phyloP scores from a whole-genome alignment of 2,113 vertebrate species.

The Ameiurus melas region DNA sequence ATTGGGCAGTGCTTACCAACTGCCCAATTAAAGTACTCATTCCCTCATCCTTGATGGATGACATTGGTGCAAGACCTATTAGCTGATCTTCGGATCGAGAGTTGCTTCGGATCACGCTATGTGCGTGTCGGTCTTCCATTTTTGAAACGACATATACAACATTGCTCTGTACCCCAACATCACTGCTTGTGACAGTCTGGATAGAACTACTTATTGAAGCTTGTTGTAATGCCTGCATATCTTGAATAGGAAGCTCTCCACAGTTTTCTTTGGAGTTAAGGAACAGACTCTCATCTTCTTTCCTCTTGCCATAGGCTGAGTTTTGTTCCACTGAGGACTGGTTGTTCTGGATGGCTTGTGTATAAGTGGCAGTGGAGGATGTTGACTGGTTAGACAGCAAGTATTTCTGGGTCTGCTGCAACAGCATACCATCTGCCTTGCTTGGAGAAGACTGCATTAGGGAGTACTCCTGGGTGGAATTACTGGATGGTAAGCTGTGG shows the following conservation, averaged over 20 bases:
- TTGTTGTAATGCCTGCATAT: conserved; percentile 86
- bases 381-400: conserved; percentile 78
- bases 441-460: conserved; percentile 81
- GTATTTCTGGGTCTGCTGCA: conserved; percentile 85
- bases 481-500: conserved; percentile 79
- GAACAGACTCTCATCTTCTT: conserved; percentile 81
- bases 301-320: conserved; percentile 80
- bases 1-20: conserved; percentile 74
- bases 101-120: conserved; percentile 94
- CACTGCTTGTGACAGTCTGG: conserved; percentile 75
- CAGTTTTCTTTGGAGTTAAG: conserved; percentile 76
- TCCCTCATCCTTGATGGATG: conserved; percentile 81
- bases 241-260: conserved; percentile 81
- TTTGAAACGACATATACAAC: conserved; percentile 86
- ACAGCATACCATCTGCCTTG: conserved; percentile 78
- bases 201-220: conserved; percentile 77
- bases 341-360: conserved; percentile 82
- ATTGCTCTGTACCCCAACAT: conserved; percentile 76
- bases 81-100: conserved; percentile 87
- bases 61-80: conserved; percentile 77
- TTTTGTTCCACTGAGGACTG: conserved; percentile 82
- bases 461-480: conserved; percentile 81
- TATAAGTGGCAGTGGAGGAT: conserved; percentile 78
- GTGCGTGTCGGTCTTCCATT: conserved; percentile 87
- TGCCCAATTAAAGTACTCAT: conserved; percentile 78